Conservation (phyloP, 2,888 invertebrate genomes). For the Ectropis crepuscularia region DNA sequence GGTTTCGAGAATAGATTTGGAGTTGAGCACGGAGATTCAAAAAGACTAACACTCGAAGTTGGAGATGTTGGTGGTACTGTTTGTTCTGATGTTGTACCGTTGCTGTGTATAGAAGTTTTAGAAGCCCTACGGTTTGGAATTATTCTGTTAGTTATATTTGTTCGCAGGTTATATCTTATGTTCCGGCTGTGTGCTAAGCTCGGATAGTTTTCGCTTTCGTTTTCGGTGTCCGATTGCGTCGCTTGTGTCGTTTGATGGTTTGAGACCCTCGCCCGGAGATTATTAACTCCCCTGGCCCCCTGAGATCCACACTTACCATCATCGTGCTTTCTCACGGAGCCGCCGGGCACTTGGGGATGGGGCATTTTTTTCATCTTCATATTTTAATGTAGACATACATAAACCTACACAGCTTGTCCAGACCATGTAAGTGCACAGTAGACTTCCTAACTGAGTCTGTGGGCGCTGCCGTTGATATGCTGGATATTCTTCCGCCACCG, state of each 20-base stretch:
- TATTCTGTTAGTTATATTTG: too few species aligned
- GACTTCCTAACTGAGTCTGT: neutral
- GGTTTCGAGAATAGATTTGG: neutral
- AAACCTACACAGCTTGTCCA: neutral
- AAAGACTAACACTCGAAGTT: neutral
- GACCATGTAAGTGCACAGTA: neutral
- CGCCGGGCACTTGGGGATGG: too few species aligned
- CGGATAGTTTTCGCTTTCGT: too few species aligned
- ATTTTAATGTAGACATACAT: neutral
- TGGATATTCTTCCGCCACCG: neutral
- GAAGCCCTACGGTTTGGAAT: neutral
- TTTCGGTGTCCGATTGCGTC: too few species aligned
- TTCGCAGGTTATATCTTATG: too few species aligned
- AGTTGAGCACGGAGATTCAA: neutral
- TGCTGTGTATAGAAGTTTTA: neutral
- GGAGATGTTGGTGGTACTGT: neutral
- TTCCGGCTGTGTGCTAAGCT: too few species aligned
- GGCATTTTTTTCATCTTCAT: neutral
- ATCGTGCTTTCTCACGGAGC: too few species aligned
- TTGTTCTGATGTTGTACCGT: neutral
- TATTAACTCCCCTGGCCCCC: too few species aligned
- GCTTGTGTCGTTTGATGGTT: too few species aligned
- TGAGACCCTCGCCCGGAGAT: too few species aligned
- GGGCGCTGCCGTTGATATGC: conserved; percentile 1
- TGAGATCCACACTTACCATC: too few species aligned